Percentiles rank a stretch among this genome's conserved stretches.
phyloP scores from a whole-genome alignment of 2,113 vertebrate genomes.

The Salvelinus sp. region DNA sequence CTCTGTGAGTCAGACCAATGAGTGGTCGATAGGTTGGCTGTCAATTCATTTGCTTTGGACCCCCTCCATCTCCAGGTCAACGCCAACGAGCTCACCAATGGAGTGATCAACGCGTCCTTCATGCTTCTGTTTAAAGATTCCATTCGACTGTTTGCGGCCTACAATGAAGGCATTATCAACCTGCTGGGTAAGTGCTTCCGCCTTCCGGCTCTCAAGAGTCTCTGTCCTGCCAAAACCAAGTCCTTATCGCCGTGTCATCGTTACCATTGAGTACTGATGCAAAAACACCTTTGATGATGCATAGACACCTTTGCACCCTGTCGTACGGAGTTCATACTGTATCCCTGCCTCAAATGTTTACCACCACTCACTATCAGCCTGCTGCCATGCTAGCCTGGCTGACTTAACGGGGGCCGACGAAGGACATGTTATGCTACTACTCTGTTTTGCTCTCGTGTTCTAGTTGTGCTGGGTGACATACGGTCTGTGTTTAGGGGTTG shows the following conservation, averaged over 20 bases:
- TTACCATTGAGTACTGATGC: background rate
- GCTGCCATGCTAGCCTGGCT: background rate
- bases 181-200: slow-evolving; percentile 83
- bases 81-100: slow-evolving; percentile 95
- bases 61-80: slow-evolving; percentile 80
- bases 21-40: background rate
- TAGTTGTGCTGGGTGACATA: background rate
- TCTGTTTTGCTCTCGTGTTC: background rate
- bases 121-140: slow-evolving; percentile 98
- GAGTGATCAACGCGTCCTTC: slow-evolving; percentile 95
- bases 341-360: background rate
- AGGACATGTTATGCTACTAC: background rate
- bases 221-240: background rate
- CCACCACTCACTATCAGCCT: background rate
- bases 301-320: background rate
- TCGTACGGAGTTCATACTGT: background rate
- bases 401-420: background rate
- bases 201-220: too few relatives aligned
- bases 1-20: background rate
- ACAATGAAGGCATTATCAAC: slow-evolving; percentile 97
- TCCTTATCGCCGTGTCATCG: background rate
- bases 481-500: background rate
- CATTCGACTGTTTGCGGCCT: slow-evolving; percentile 93
- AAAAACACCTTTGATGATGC: background rate
- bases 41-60: background rate